phyloP scores from a whole-genome alignment of 2,797 vertebrate species.

The Silurus aristotelis region DNA sequence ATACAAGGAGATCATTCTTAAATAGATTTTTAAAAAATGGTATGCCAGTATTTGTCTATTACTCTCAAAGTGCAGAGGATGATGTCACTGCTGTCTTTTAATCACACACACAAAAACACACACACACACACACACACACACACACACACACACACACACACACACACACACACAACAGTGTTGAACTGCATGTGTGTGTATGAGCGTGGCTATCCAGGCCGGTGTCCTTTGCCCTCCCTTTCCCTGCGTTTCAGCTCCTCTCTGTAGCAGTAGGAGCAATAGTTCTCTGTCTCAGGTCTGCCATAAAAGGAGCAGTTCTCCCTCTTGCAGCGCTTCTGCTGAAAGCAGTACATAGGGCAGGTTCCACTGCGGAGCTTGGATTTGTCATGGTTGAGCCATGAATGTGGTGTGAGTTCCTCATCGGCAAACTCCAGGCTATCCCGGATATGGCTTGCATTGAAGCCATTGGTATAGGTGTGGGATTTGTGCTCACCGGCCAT shows the following conservation, averaged over 20 bases:
- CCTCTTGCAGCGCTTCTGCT: slow-evolving; percentile 93
- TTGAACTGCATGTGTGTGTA: slow-evolving; percentile 35
- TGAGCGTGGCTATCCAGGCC: slow-evolving; percentile 81
- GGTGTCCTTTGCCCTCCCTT: slow-evolving; percentile 85
- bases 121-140: slow-evolving; percentile 36
- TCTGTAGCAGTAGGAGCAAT: slow-evolving; percentile 97
- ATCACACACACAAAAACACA: slow-evolving; percentile 11
- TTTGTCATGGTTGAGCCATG: slow-evolving; percentile 88
- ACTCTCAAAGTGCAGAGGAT: slow-evolving; percentile 68
- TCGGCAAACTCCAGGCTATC: slow-evolving; percentile 93
- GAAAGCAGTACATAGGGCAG: slow-evolving; percentile 85
- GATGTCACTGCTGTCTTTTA: slow-evolving; percentile 60
- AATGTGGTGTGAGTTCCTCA: slow-evolving; percentile 82
- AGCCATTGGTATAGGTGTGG: slow-evolving; percentile 94
- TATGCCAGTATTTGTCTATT: slow-evolving; percentile 65
- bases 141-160: slow-evolving; percentile 35
- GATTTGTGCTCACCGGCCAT: slow-evolving; percentile 92
- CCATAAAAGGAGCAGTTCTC: slow-evolving; percentile 99
- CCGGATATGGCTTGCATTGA: slow-evolving; percentile 81
- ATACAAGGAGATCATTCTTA: slow-evolving; percentile 70
- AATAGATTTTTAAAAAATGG: slow-evolving; percentile 68
- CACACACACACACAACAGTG: slow-evolving; percentile 48
- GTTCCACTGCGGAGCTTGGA: slow-evolving; percentile 83
- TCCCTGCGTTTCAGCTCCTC: slow-evolving; percentile 95
- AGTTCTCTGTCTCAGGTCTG: slow-evolving; percentile 93